Evolutionary conservation across 2,797 vertebrate species (phyloP).

Genomic region (Amphiprion clarkii): DNA sequence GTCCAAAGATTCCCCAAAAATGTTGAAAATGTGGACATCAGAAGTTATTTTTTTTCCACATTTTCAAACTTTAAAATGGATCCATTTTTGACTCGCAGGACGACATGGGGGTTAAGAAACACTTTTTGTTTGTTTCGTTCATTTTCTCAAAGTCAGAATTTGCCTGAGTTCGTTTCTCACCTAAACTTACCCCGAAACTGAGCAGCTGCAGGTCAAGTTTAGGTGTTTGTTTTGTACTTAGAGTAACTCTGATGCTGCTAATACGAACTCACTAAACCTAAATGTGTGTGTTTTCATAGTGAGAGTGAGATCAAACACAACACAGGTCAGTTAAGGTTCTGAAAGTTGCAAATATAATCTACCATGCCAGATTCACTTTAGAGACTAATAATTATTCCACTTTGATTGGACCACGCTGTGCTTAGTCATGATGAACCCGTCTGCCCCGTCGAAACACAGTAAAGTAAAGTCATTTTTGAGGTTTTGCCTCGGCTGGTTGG

Average conservation of each 20-base stretch:
- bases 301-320: background rate
- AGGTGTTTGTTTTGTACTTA: too few species aligned
- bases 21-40: too few species aligned
- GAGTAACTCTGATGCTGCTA: background rate
- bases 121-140: background rate
- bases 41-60: too few species aligned
- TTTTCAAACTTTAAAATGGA: too few species aligned
- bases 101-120: background rate
- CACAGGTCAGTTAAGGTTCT: background rate
- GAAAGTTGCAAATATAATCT: slow-evolving; percentile 25
- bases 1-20: too few species aligned
- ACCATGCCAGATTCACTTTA: background rate
- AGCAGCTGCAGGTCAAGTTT: background rate
- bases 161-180: background rate
- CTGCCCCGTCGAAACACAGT: slow-evolving; percentile 35
- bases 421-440: slow-evolving; percentile 35
- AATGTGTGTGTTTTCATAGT: background rate
- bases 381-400: slow-evolving; percentile 30
- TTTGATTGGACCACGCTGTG: slow-evolving; percentile 32
- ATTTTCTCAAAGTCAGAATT: background rate
- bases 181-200: background rate
- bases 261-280: background rate
- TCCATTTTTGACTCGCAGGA: too few species aligned
- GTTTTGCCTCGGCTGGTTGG: background rate
- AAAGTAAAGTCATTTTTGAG: slow-evolving; percentile 49